These are phyloP conservation scores for Dysmachus trigonus DNA, from an alignment of 2,888 invertebrate species.

Conservation along the genomic window DNA sequence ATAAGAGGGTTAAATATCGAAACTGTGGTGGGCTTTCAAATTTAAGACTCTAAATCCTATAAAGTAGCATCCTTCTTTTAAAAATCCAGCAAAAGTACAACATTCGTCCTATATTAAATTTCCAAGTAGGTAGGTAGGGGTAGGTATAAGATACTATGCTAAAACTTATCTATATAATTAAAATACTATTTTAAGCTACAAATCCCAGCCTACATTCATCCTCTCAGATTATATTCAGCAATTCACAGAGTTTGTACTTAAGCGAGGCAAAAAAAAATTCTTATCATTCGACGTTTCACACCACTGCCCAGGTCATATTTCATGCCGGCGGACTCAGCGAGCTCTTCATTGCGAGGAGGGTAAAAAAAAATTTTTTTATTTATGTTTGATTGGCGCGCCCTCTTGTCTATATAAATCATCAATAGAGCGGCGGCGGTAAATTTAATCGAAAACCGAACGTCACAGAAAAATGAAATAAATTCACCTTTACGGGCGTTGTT, in stretches of 20 bases:
- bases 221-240: background rate
- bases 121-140: no score
- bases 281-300: constrained; percentile 4
- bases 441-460: constrained; percentile 46
- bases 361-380: constrained; percentile 46
- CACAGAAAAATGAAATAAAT: constrained; percentile 48
- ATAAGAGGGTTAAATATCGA: no score
- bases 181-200: background rate
- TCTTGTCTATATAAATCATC: constrained; percentile 48
- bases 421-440: constrained; percentile 46
- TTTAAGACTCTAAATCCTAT: no score
- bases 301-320: background rate
- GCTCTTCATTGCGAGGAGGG: background rate
- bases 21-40: no score
- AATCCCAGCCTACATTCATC: background rate
- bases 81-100: no score
- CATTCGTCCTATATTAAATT: no score
- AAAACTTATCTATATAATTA: background rate
- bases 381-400: constrained; percentile 50
- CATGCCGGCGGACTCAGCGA: background rate
- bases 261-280: background rate
- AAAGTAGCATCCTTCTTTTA: no score
- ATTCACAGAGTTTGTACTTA: background rate
- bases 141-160: no score
- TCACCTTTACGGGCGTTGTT: constrained; percentile 48